A percentile compares a stretch with the other conserved stretches of the same genome.
phyloP scores from a whole-genome alignment of 2,113 vertebrate species.

The Poeciliopsis prolifica region DNA sequence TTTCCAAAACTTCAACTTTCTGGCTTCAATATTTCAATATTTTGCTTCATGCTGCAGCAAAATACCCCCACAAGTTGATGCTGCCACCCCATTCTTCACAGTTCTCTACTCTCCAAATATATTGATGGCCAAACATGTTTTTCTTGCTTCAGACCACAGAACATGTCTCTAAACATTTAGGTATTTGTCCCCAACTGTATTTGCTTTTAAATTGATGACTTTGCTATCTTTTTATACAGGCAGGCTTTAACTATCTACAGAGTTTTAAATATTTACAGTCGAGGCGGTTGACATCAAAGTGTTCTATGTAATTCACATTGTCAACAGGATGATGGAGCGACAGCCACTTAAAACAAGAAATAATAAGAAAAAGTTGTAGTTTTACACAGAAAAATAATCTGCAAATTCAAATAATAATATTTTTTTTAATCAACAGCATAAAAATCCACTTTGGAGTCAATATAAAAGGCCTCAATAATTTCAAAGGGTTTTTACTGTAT shows the following conservation, averaged over 20 bases:
- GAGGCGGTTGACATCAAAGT: not conserved
- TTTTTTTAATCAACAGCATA: not conserved
- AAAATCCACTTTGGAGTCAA: not conserved
- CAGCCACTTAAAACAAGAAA: not conserved
- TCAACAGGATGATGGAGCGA: constrained; percentile 6
- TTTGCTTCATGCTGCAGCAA: too few relatives aligned
- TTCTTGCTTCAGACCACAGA: too few relatives aligned
- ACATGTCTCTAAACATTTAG: not conserved
- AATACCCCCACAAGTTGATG: too few relatives aligned
- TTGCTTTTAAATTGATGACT: not conserved
- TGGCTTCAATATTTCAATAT: too few relatives aligned
- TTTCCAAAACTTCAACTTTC: too few relatives aligned
- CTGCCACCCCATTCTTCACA: too few relatives aligned
- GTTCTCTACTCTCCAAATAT: not conserved
- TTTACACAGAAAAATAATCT: not conserved
- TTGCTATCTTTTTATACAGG: not conserved
- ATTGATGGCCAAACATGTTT: not conserved
- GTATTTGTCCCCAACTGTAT: not conserved
- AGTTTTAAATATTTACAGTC: constrained; percentile 30
- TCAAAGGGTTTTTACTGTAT: not conserved
- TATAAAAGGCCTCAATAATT: not conserved
- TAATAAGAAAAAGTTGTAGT: not conserved
- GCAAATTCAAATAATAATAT: not conserved
- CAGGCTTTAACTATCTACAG: not conserved
- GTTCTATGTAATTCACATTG: constrained; percentile 7